These are phyloP conservation scores for Stenolophus ochropezus DNA, from an alignment of 2,888 invertebrate species.

Conservation along the genomic window DNA sequence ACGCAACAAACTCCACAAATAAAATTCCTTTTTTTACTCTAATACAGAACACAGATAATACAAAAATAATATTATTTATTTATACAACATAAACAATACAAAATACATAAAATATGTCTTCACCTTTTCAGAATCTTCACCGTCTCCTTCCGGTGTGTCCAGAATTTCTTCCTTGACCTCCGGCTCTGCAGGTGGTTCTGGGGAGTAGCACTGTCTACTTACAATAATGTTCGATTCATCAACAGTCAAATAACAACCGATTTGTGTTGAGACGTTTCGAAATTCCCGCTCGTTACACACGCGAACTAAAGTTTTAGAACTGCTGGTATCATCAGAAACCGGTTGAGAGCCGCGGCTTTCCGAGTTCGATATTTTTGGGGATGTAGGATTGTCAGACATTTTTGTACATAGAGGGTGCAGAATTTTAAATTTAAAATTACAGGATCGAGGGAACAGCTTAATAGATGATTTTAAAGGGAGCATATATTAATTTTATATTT, in stretches of 20 bases:
- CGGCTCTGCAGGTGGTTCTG: background rate
- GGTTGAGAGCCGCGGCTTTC: background rate
- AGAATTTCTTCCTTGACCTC: background rate
- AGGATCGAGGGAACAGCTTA: background rate
- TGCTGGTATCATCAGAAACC: background rate
- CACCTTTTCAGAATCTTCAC: too few species aligned
- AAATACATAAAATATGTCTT: too few species aligned
- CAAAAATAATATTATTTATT: too few species aligned
- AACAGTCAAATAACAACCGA: background rate
- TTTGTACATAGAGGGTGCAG: background rate
- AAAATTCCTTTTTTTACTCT: too few species aligned
- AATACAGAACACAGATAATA: too few species aligned
- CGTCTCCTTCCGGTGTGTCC: background rate
- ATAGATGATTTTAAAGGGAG: background rate
- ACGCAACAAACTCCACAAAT: too few species aligned
- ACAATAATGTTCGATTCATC: constrained; percentile 16
- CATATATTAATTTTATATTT: background rate
- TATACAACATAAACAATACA: too few species aligned
- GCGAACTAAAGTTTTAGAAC: background rate
- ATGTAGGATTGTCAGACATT: background rate
- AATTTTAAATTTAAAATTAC: background rate
- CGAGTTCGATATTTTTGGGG: background rate
- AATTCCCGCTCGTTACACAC: background rate
- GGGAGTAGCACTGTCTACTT: background rate
- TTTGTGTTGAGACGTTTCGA: constrained; percentile 2